Evolutionary conservation across 53 echinoderm and acorn worm genomes (phyloP).

Genomic region (Crossaster papposus): DNA sequence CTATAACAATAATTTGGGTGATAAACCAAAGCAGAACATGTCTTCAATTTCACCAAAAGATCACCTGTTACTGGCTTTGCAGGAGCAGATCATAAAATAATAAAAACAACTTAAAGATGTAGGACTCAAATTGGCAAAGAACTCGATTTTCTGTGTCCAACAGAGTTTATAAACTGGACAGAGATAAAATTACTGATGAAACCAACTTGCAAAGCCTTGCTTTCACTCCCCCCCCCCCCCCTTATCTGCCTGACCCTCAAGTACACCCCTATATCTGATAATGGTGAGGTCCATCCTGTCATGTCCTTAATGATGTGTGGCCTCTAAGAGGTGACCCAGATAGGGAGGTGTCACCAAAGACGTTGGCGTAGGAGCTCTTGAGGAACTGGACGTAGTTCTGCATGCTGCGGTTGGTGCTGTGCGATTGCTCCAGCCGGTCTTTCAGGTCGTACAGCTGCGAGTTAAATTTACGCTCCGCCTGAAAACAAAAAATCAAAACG

Average conservation of each 20-base stretch:
- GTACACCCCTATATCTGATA: constrained; percentile 37
- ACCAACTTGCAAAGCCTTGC: background rate
- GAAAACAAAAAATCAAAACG: background rate
- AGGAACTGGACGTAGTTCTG: constrained; percentile 98
- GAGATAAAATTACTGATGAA: background rate
- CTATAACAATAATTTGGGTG: too few species aligned
- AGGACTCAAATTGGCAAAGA: background rate
- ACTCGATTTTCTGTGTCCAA: background rate
- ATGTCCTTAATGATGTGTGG: constrained; percentile 44
- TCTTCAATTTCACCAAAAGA: too few species aligned
- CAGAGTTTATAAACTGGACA: too few species aligned
- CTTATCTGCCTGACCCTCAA: background rate
- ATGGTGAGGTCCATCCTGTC: constrained; percentile 29
- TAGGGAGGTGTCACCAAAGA: constrained; percentile 91
- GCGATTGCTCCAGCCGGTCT: constrained; percentile 93
- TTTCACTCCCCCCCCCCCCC: background rate
- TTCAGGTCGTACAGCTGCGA: constrained; percentile 94
- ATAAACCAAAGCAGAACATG: too few species aligned
- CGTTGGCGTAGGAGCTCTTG: constrained; percentile 95
- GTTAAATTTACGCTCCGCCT: constrained; percentile 92
- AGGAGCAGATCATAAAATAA: too few species aligned
- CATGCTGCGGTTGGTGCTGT: constrained; percentile 99
- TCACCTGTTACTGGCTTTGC: too few species aligned
- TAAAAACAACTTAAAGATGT: too few species aligned
- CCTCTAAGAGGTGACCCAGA: constrained; percentile 65